phyloP scores from a whole-genome alignment of 2,797 vertebrate genomes.

The Melanogrammus aeglefinus region DNA sequence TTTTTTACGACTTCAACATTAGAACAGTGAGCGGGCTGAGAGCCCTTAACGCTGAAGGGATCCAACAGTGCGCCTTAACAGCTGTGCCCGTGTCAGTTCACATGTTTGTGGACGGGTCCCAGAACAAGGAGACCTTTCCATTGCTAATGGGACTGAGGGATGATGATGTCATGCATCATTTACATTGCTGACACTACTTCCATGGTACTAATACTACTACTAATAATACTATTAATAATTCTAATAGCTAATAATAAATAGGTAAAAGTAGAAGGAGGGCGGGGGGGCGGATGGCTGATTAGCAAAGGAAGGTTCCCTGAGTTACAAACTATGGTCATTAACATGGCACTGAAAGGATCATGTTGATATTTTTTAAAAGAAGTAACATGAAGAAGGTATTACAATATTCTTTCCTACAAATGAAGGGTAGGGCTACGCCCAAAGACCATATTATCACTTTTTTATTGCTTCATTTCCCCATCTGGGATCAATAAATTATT shows the following conservation, averaged over 20 bases:
- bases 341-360: background rate
- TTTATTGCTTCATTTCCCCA: background rate
- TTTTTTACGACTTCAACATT: background rate
- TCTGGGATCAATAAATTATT: background rate
- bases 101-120: background rate
- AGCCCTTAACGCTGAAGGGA: background rate
- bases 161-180: background rate
- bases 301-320: background rate
- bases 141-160: background rate
- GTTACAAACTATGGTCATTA: background rate
- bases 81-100: background rate
- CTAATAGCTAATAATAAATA: background rate
- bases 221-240: too few species aligned
- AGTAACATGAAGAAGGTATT: background rate
- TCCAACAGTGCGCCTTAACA: background rate
- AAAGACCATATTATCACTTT: too few species aligned
- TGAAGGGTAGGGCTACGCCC: background rate
- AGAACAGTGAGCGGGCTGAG: background rate
- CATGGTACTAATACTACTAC: background rate
- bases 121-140: background rate
- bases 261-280: background rate
- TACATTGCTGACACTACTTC: background rate
- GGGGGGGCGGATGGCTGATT: background rate
- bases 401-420: background rate
- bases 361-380: background rate